Percentiles rank a stretch among this genome's conserved stretches.
These are phyloP conservation scores for Eptesicus fuscus DNA, from an alignment of 2,113 vertebrate species.

Conservation along the genomic window DNA sequence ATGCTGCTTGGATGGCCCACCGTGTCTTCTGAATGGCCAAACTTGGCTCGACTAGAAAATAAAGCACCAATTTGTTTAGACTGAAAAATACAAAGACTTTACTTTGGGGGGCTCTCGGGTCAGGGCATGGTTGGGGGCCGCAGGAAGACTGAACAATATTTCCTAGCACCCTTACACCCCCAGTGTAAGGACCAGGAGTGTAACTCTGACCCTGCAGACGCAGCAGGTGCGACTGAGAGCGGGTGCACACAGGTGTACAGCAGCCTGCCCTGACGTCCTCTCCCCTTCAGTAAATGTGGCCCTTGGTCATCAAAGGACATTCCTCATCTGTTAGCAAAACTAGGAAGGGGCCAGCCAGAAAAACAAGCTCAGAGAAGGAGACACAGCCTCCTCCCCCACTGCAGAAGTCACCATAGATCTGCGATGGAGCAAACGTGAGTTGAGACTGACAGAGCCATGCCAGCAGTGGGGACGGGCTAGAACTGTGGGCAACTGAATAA, in stretches of 20 bases:
- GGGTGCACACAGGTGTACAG: accelerated
- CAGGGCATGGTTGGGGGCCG: neutral
- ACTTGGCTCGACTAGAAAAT: neutral
- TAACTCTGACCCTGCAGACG: neutral
- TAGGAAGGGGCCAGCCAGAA: neutral
- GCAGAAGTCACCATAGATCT: neutral
- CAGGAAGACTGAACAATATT: neutral
- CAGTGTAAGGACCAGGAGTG: neutral
- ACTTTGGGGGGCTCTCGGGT: neutral
- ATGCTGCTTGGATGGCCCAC: neutral
- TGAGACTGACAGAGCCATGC: neutral
- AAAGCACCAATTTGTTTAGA: neutral
- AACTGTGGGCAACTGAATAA: neutral
- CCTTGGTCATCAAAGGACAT: neutral
- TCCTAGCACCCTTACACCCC: neutral
- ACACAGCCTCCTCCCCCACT: neutral
- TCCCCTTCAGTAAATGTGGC: neutral
- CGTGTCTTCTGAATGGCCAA: neutral
- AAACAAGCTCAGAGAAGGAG: neutral
- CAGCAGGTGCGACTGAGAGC: neutral
- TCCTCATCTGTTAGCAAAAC: neutral
- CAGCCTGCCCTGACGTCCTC: accelerated
- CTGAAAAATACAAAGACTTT: neutral
- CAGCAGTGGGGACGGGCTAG: neutral
- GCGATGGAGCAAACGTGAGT: neutral